phyloP scores from a whole-genome alignment of 2,113 vertebrate species.

The Rhea pennata region DNA sequence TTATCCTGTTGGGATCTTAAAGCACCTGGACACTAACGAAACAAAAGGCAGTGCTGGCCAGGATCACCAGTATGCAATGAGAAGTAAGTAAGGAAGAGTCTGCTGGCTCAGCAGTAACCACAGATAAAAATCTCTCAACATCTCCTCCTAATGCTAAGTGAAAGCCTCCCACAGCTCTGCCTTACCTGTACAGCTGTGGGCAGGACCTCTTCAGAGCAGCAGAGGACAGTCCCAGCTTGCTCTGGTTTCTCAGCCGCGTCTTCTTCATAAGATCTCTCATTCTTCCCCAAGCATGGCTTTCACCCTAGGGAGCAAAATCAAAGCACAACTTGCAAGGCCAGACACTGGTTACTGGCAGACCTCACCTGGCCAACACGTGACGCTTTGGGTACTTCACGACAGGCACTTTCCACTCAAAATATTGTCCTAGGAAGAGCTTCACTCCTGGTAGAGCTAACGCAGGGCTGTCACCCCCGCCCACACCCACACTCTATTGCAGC shows the following conservation, averaged over 20 bases:
- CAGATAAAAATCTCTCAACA: neutral
- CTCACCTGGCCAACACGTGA: neutral
- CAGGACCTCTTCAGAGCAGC: slow-evolving; percentile 86
- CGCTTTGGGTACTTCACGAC: neutral
- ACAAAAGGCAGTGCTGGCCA: neutral
- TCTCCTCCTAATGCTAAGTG: neutral
- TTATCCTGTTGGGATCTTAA: neutral
- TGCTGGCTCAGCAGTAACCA: neutral
- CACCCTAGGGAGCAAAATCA: slow-evolving; percentile 58
- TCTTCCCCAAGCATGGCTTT: slow-evolving; percentile 80
- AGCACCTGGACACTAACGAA: neutral
- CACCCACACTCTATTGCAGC: neutral
- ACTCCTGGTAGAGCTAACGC: neutral
- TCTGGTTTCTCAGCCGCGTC: slow-evolving; percentile 78
- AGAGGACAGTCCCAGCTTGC: slow-evolving; percentile 76
- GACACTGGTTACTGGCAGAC: neutral
- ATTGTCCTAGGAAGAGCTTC: neutral
- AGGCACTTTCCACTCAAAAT: neutral
- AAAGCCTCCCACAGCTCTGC: neutral
- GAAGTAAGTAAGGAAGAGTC: neutral
- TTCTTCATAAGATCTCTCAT: slow-evolving; percentile 85
- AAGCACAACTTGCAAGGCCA: neutral
- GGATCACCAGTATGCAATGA: neutral
- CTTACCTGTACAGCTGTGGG: slow-evolving; percentile 86
- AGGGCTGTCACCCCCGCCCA: neutral